Conservation (phyloP, 2,797 vertebrate genomes). For the Gambusia yucatana region DNA sequence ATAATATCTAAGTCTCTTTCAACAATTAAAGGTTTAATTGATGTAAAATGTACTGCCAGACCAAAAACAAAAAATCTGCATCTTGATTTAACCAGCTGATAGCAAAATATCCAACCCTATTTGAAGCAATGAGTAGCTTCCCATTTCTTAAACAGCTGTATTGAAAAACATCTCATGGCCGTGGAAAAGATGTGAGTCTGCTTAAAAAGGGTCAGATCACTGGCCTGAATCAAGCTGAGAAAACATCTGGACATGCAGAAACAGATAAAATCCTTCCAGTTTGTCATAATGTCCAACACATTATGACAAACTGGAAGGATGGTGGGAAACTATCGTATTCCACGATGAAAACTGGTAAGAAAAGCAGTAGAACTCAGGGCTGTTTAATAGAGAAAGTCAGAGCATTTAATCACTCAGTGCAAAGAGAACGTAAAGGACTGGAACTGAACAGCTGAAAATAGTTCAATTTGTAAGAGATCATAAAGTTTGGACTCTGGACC, state of each 20-base stretch:
- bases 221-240: not conserved
- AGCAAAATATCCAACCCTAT: too few relatives aligned
- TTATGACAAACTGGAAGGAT: too few relatives aligned
- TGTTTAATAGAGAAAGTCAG: not conserved
- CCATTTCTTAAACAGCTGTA: too few relatives aligned
- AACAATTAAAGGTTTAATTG: not conserved
- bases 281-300: too few relatives aligned
- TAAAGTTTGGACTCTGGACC: too few relatives aligned
- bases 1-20: not conserved
- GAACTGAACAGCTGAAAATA: not conserved
- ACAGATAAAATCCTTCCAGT: not conserved
- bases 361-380: too few relatives aligned
- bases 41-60: not conserved
- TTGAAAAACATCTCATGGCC: too few relatives aligned
- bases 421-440: not conserved
- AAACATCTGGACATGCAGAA: not conserved
- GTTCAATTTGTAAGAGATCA: not conserved
- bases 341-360: too few relatives aligned
- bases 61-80: too few relatives aligned
- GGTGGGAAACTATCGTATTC: too few relatives aligned
- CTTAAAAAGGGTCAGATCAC: not conserved
- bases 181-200: not conserved
- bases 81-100: too few relatives aligned
- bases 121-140: too few relatives aligned
- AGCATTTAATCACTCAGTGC: not conserved